phyloP scores from a whole-genome alignment of 1,140 invertebrate genomes.

The Neodiprion lecontei region DNA sequence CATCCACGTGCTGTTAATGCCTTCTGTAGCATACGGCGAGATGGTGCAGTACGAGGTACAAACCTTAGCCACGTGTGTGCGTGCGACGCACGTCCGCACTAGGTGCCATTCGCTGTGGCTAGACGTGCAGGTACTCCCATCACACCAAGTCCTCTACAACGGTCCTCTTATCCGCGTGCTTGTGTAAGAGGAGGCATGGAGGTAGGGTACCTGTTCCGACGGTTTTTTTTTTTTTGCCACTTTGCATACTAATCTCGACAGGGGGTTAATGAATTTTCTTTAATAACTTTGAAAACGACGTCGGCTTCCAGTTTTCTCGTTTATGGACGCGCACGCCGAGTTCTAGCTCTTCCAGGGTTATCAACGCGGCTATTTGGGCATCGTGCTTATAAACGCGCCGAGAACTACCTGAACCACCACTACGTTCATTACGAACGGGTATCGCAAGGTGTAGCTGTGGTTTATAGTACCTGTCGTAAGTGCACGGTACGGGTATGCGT shows the following conservation, averaged over 20 bases:
- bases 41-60: slow-evolving; percentile 29
- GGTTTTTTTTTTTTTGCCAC: slow-evolving; percentile 16
- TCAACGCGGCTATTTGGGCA: too few relatives aligned
- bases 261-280: slow-evolving; percentile 23
- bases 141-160: not conserved
- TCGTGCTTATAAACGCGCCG: too few relatives aligned
- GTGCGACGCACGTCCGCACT: slow-evolving; percentile 26
- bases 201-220: not conserved
- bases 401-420: too few relatives aligned
- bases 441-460: too few relatives aligned
- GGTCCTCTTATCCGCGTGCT: slow-evolving; percentile 4
- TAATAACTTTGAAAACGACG: slow-evolving; percentile 19
- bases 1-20: slow-evolving; percentile 40
- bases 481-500: too few relatives aligned
- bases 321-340: too few relatives aligned
- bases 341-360: too few relatives aligned
- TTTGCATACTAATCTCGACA: slow-evolving; percentile 30
- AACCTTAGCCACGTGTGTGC: slow-evolving; percentile 35
- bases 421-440: too few relatives aligned
- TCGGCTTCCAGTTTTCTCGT: too few relatives aligned
- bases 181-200: not conserved
- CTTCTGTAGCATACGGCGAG: slow-evolving; percentile 21
- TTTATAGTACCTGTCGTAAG: too few relatives aligned
- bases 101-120: too few relatives aligned
- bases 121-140: too few relatives aligned